Evolutionary conservation across 2,797 vertebrate species (phyloP).

Genomic region (Chiloscyllium punctatum): DNA sequence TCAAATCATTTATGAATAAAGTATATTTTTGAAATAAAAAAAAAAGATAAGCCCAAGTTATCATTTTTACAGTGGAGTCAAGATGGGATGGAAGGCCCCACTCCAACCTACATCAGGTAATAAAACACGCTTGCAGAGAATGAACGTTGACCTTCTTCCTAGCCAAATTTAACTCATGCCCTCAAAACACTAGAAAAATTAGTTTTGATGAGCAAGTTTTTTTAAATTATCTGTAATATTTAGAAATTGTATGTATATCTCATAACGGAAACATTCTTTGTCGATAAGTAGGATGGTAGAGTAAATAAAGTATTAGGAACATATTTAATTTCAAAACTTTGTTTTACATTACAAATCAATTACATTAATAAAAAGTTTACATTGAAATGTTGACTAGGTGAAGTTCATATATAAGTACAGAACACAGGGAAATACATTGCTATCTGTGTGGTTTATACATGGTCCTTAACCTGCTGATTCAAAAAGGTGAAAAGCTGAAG

Average conservation of each 20-base stretch:
- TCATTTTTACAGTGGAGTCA: background rate
- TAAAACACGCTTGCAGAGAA: background rate
- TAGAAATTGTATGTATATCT: background rate
- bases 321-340: background rate
- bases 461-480: background rate
- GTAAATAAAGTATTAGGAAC: background rate
- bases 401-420: background rate
- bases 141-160: background rate
- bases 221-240: background rate
- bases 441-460: background rate
- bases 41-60: too few species aligned
- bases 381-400: background rate
- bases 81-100: background rate
- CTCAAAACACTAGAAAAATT: background rate
- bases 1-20: too few species aligned
- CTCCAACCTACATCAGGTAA: too few species aligned
- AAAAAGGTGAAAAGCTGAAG: background rate
- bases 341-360: background rate
- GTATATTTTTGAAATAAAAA: too few species aligned
- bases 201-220: background rate
- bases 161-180: background rate
- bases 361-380: background rate
- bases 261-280: background rate
- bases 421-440: background rate
- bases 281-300: background rate